Conservation (phyloP, 2,113 vertebrate genomes). For the Chauna torquata region DNA sequence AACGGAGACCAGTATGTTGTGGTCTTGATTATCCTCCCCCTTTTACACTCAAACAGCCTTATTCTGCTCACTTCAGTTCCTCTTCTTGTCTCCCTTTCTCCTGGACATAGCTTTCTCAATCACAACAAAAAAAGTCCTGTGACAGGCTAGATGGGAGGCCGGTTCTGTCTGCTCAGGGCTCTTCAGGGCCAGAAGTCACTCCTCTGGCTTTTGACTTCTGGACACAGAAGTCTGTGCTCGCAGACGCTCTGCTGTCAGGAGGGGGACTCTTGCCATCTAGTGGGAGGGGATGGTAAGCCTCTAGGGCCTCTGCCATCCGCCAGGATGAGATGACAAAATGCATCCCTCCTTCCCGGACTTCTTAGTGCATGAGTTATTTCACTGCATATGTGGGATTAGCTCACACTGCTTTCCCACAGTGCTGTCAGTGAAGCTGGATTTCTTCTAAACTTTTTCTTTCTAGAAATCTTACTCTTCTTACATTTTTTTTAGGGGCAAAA, state of each 20-base stretch:
- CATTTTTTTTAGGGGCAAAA: fast-evolving
- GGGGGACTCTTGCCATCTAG: conserved; percentile 4
- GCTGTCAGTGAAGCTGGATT: neutral
- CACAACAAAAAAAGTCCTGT: neutral
- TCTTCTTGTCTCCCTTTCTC: neutral
- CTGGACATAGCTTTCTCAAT: neutral
- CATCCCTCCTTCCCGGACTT: neutral
- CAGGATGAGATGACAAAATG: fast-evolving
- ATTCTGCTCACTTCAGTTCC: neutral
- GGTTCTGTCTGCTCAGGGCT: too few species aligned
- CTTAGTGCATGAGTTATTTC: fast-evolving
- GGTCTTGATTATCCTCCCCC: neutral
- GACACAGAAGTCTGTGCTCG: neutral
- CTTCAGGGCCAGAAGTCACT: neutral
- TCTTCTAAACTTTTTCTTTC: neutral
- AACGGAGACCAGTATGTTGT: fast-evolving
- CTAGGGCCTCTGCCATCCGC: neutral
- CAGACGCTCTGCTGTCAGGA: neutral
- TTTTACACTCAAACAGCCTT: neutral
- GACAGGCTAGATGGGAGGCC: neutral
- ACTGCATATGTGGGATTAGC: fast-evolving
- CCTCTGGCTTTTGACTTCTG: neutral
- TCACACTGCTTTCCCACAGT: fast-evolving
- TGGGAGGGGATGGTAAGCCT: neutral
- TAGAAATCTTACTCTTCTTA: fast-evolving